Evolutionary conservation across 1,140 invertebrate genomes (phyloP).

Genomic region (Cherax destructor): DNA sequence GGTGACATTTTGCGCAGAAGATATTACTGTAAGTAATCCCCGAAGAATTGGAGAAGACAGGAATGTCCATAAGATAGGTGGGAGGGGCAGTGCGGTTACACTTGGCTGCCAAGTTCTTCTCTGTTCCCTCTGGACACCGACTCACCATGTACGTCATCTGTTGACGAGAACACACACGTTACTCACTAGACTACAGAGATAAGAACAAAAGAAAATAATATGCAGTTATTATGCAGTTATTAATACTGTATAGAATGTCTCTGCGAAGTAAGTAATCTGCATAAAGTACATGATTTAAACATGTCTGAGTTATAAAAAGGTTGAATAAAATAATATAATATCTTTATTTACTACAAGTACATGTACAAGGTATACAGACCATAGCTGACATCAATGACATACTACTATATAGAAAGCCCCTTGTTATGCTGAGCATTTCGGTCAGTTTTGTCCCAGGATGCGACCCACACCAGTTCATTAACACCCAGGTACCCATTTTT

Average conservation of each 20-base stretch:
- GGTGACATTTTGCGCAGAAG: conserved; percentile 62
- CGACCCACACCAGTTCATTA: too few species aligned
- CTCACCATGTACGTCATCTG: conserved; percentile 31
- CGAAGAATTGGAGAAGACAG: conserved; percentile 35
- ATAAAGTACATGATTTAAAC: neutral
- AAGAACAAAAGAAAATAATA: neutral
- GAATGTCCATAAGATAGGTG: conserved; percentile 59
- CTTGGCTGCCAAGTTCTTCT: neutral
- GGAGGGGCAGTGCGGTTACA: neutral
- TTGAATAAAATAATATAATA: neutral
- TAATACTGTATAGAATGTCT: neutral
- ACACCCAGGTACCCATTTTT: too few species aligned
- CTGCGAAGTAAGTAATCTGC: neutral
- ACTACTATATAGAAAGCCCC: too few species aligned
- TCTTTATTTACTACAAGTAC: neutral
- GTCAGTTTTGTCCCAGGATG: too few species aligned
- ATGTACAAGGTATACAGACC: too few species aligned
- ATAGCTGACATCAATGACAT: too few species aligned
- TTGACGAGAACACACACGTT: neutral
- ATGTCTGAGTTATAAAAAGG: neutral
- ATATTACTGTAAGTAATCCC: conserved; percentile 54
- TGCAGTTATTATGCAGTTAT: too few species aligned
- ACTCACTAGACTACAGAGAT: neutral
- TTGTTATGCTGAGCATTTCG: too few species aligned
- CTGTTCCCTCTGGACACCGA: neutral